A percentile compares a stretch with the other conserved stretches of the same genome.
Conservation (phyloP, 2,797 vertebrate species). For the Darevskia nairensis region DNA sequence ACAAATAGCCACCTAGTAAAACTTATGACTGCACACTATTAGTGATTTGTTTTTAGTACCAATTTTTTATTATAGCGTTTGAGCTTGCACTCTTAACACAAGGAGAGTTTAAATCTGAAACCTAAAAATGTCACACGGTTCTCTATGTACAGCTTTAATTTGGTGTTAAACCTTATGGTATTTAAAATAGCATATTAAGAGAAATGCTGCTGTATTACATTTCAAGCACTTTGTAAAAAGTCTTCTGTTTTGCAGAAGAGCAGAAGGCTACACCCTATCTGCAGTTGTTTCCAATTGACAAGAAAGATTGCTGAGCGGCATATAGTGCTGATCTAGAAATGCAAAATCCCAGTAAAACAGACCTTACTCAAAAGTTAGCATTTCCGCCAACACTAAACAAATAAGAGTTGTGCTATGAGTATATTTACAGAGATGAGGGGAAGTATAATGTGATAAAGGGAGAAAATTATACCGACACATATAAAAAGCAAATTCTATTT, state of each 20-base stretch:
- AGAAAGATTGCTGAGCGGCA: constrained; percentile 29
- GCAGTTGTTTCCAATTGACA: constrained; percentile 46
- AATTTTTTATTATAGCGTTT: background rate
- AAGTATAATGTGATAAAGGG: constrained; percentile 27
- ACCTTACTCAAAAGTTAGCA: constrained; percentile 34
- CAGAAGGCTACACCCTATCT: constrained; percentile 26
- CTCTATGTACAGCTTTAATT: constrained; percentile 6
- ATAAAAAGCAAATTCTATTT: constrained; percentile 34
- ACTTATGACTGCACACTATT: background rate
- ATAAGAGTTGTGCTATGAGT: constrained; percentile 39
- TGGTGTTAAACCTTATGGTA: constrained; percentile 18
- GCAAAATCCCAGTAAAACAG: constrained; percentile 35
- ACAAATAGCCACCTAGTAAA: background rate
- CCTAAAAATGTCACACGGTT: background rate
- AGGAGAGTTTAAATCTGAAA: background rate
- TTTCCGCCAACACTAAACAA: constrained; percentile 49
- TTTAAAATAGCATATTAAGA: constrained; percentile 45
- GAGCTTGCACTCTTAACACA: background rate
- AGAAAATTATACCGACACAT: constrained; percentile 38
- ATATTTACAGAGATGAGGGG: constrained; percentile 34
- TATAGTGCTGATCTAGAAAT: constrained; percentile 34
- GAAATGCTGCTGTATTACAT: constrained; percentile 23
- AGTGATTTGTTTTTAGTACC: background rate
- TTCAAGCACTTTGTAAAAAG: constrained; percentile 38
- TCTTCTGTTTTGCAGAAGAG: constrained; percentile 41